These are phyloP conservation scores for Sinocyclocheilus anshuiensis DNA, from an alignment of 2,113 vertebrate species.

Conservation along the genomic window DNA sequence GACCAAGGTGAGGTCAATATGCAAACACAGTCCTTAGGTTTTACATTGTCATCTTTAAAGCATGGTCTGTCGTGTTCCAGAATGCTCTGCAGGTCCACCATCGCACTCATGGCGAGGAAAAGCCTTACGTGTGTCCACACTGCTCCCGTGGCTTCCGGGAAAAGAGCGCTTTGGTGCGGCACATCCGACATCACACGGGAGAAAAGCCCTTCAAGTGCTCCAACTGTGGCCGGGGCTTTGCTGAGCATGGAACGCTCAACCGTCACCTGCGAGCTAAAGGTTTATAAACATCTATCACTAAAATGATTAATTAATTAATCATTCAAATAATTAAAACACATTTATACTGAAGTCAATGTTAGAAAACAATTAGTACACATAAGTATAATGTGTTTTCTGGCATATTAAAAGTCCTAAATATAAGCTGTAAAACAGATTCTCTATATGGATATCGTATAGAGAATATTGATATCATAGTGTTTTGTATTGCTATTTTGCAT, in stretches of 20 bases:
- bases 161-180: constrained; percentile 93
- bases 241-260: constrained; percentile 94
- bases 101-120: constrained; percentile 90
- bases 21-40: background rate
- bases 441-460: no score
- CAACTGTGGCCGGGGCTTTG: constrained; percentile 89
- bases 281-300: constrained; percentile 56
- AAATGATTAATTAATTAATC: background rate
- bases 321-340: background rate
- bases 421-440: no score
- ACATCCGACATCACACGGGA: constrained; percentile 94
- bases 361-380: background rate
- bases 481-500: no score
- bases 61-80: constrained; percentile 66
- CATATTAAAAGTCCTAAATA: no score
- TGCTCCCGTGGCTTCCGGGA: constrained; percentile 91
- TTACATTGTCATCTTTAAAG: background rate
- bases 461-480: no score
- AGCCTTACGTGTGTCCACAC: constrained; percentile 88
- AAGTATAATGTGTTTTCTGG: no score
- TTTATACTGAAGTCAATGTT: background rate
- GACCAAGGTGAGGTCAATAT: constrained; percentile 84
- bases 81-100: constrained; percentile 96
- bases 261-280: constrained; percentile 95
- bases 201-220: constrained; percentile 96